A percentile compares a stretch with the other conserved stretches of the same genome.
phyloP scores from a whole-genome alignment of 2,797 vertebrate species.

The Allobates femoralis region DNA sequence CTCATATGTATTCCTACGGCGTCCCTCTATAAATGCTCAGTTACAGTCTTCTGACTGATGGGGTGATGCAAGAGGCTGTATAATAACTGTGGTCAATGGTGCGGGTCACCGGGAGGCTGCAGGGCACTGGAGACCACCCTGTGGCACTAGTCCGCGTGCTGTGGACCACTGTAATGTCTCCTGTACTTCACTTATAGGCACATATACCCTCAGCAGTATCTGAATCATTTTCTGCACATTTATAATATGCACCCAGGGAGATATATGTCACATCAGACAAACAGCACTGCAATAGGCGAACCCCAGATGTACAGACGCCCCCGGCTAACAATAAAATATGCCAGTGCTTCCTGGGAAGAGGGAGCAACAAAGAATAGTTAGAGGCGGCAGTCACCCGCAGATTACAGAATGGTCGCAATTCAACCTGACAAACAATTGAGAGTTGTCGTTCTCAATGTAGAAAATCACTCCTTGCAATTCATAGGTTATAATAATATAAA shows the following conservation, averaged over 20 bases:
- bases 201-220: background rate
- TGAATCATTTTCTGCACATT: background rate
- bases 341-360: background rate
- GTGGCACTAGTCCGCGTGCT: background rate
- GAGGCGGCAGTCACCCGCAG: background rate
- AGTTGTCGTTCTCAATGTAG: no score
- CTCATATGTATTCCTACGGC: slow-evolving; percentile 13
- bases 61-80: no score
- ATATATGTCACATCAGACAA: background rate
- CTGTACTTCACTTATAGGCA: background rate
- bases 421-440: no score
- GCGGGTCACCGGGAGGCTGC: background rate
- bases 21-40: background rate
- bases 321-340: background rate
- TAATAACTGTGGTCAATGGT: background rate
- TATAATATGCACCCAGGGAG: background rate
- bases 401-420: no score
- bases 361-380: background rate
- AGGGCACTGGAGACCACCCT: background rate
- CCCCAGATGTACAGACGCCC: background rate
- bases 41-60: background rate
- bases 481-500: no score
- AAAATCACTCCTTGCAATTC: no score
- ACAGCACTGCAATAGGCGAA: background rate
- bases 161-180: background rate